Evolutionary conservation across 2,888 invertebrate species (phyloP).

Genomic region (Resseliella maxima): DNA sequence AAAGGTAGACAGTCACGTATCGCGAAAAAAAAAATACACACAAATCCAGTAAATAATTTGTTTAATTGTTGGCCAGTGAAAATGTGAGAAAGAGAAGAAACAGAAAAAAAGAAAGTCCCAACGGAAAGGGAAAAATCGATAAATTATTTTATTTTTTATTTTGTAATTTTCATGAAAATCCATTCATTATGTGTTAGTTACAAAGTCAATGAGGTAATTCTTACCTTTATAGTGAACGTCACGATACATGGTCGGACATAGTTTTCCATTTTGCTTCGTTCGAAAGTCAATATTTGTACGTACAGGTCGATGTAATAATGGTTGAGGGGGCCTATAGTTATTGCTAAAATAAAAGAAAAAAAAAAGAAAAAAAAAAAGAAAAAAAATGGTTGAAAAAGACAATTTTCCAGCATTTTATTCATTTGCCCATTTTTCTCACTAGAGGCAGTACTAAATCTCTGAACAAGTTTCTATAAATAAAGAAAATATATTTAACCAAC

Average conservation of each 20-base stretch:
- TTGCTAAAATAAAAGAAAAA: too few relatives aligned
- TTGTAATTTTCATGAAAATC: slow-evolving; percentile 32
- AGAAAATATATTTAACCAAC: too few relatives aligned
- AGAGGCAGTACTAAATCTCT: too few relatives aligned
- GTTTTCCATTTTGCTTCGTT: slow-evolving; percentile 82
- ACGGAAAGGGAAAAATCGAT: slow-evolving; percentile 10
- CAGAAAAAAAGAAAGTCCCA: neutral
- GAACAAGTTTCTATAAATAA: too few relatives aligned
- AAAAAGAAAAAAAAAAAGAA: too few relatives aligned
- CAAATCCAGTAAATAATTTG: slow-evolving; percentile 42
- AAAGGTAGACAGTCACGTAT: neutral
- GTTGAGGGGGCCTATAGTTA: slow-evolving; percentile 94
- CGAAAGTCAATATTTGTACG: slow-evolving; percentile 97
- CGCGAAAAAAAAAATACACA: too few relatives aligned
- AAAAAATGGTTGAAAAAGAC: too few relatives aligned
- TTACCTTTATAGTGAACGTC: slow-evolving; percentile 92
- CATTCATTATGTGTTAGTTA: neutral
- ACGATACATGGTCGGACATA: slow-evolving; percentile 92
- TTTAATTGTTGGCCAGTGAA: slow-evolving; percentile 1
- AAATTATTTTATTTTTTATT: too few relatives aligned
- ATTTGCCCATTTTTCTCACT: too few relatives aligned
- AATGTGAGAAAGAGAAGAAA: neutral
- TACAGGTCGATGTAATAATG: slow-evolving; percentile 91
- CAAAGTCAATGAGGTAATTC: neutral
- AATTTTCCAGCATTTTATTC: too few relatives aligned